Conservation (phyloP, 2,888 invertebrate species). For the Diachrysia chrysitis region DNA sequence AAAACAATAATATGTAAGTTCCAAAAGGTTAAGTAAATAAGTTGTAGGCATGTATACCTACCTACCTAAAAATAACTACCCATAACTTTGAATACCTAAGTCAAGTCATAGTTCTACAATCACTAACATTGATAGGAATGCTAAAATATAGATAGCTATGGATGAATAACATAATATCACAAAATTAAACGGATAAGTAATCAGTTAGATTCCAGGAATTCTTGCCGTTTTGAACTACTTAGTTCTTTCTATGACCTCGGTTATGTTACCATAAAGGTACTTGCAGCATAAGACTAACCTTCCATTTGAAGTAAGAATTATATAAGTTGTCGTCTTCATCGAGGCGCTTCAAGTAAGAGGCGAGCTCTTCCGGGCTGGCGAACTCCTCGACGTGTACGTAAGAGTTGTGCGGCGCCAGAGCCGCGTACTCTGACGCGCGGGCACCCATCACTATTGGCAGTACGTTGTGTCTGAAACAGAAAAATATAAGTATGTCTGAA, state of each 20-base stretch:
- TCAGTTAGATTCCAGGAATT: too few relatives aligned
- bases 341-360: constrained; percentile 94
- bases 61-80: too few relatives aligned
- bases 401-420: constrained; percentile 96
- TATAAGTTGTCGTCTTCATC: constrained; percentile 96
- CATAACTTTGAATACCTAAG: too few relatives aligned
- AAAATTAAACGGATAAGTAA: too few relatives aligned
- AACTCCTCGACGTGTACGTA: constrained; percentile 99
- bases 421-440: constrained; percentile 96
- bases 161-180: too few relatives aligned
- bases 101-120: too few relatives aligned
- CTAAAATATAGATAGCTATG: too few relatives aligned
- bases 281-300: constrained; percentile 79
- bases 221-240: background rate
- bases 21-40: too few relatives aligned
- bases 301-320: constrained; percentile 98
- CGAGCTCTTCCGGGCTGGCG: constrained; percentile 95
- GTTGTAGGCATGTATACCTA: too few relatives aligned
- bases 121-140: too few relatives aligned
- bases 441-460: constrained; percentile 99
- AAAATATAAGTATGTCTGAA: too few relatives aligned
- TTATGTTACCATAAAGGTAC: background rate
- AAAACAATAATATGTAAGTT: too few relatives aligned
- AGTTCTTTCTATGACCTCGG: background rate
- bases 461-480: constrained; percentile 89